Evolutionary conservation across 2,113 vertebrate species (phyloP).

Genomic region (Leucoraja erinaceus): DNA sequence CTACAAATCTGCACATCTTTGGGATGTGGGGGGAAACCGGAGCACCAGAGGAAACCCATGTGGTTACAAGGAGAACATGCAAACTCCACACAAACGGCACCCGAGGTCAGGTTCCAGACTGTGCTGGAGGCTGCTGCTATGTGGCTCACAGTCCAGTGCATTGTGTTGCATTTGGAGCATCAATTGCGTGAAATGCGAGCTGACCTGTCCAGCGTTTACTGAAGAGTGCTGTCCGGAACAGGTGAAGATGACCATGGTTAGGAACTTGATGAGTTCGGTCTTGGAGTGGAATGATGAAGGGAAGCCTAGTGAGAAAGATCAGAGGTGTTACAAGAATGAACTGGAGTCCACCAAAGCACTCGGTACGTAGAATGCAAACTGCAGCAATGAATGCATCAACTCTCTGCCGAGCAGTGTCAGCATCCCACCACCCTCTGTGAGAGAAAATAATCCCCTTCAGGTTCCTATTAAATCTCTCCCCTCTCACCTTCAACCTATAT

Average conservation of each 20-base stretch:
- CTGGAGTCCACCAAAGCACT: not conserved
- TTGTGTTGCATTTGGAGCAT: not conserved
- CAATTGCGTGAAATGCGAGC: not conserved
- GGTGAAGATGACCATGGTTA: constrained; percentile 55
- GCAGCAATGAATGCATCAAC: not conserved
- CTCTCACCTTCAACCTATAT: no score
- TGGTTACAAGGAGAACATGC: no score
- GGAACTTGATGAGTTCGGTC: constrained; percentile 48
- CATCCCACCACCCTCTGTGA: not conserved
- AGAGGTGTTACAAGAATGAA: not conserved
- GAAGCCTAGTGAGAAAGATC: constrained; percentile 44
- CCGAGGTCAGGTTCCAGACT: not conserved
- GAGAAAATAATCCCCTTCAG: no score
- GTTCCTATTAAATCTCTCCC: no score
- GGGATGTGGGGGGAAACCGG: no score
- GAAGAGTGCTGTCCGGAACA: constrained; percentile 48
- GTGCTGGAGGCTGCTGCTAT: not conserved
- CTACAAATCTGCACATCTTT: no score
- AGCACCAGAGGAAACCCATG: no score
- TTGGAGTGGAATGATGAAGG: constrained; percentile 44
- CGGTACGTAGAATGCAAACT: not conserved
- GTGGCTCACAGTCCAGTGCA: not conserved
- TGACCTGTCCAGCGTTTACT: constrained; percentile 54
- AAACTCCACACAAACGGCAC: no score
- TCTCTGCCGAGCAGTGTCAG: not conserved